Evolutionary conservation across 2,888 invertebrate genomes (phyloP), one percentile per base, ranked within the genome.

Genomic region (Danaus chrysippus): DNA sequence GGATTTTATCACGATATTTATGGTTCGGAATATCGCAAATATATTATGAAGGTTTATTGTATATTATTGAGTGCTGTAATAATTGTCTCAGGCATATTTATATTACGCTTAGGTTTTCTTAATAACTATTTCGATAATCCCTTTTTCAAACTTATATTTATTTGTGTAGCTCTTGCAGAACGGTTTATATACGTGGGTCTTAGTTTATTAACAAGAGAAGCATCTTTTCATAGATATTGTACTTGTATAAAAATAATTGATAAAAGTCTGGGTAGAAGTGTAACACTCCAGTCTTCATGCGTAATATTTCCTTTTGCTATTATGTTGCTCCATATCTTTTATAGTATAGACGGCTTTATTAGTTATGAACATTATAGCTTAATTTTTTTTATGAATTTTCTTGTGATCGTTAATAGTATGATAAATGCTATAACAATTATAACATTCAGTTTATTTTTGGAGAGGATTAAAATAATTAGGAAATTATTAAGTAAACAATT

Each of bases 221-320:
- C 3, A 54, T 54, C 19, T 12, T 54, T 54, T 54, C n/a, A 23
- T 15, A 54, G n/a, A 34, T 54, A 23, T 54, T 54, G 54, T n/a
- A 19, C 19, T 10, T 9, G 34, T 54, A 54, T 54, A 10, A 15
- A 15, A 19, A 8, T 54, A 19, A 54, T 54, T 54, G 23, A 54
- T 54, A 19, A 34, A 11, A 46, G 9, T 46, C 46, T 46, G 2
- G 46, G 46, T 5, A 15, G n/a, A 46, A 46, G 15, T 13, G 15
- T 15, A 46, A 5, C 2, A 10, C 46, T 46, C 15, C 2, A 46
- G 13, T 46, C 46, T 46, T 46, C 15, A 46, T 46, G 8, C 3
- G 15, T 46, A 15, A n/a, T 46, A 9, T 1, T 13, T 46, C 9
- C 15, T 46, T 46, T 9, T 46, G 6, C 15, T 13, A 13, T 46